Conservation (phyloP, 2,797 vertebrate species). For the Adrianichthys oophorus region DNA sequence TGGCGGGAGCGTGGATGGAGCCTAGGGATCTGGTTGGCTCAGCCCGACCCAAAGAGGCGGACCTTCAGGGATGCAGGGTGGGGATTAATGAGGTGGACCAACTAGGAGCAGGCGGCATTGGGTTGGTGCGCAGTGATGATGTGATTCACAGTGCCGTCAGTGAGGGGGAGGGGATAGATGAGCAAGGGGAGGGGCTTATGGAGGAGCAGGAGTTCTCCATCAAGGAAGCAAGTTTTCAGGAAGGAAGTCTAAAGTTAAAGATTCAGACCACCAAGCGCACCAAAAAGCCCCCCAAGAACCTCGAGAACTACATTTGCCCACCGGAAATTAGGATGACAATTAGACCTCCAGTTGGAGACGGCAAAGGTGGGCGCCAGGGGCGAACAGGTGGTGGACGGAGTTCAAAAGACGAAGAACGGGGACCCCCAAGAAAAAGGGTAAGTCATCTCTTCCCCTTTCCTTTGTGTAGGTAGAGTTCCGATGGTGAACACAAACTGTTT, state of each 20-base stretch:
- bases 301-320: conserved; percentile 99
- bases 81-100: conserved; percentile 77
- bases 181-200: conserved; percentile 85
- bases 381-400: conserved; percentile 61
- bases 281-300: conserved; percentile 96
- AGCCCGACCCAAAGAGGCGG: conserved; percentile 86
- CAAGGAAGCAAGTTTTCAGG: conserved; percentile 97
- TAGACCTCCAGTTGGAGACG: conserved; percentile 90
- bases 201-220: conserved; percentile 97
- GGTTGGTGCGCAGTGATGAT: conserved; percentile 56
- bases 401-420: conserved; percentile 89
- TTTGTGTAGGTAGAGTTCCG: neutral
- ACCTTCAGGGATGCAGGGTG: conserved; percentile 82
- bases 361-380: conserved; percentile 83
- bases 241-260: conserved; percentile 97
- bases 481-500: neutral
- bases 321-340: conserved; percentile 99
- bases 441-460: conserved; percentile 34
- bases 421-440: conserved; percentile 94
- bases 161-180: conserved; percentile 85
- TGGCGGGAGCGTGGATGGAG: conserved; percentile 87
- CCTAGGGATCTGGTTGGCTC: conserved; percentile 87
- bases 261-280: conserved; percentile 98
- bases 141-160: conserved; percentile 65
- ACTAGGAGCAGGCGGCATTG: conserved; percentile 47